Base-by-base conservation (phyloP, 1,140 invertebrate genomes). In the Drosophila saltans region DNA sequence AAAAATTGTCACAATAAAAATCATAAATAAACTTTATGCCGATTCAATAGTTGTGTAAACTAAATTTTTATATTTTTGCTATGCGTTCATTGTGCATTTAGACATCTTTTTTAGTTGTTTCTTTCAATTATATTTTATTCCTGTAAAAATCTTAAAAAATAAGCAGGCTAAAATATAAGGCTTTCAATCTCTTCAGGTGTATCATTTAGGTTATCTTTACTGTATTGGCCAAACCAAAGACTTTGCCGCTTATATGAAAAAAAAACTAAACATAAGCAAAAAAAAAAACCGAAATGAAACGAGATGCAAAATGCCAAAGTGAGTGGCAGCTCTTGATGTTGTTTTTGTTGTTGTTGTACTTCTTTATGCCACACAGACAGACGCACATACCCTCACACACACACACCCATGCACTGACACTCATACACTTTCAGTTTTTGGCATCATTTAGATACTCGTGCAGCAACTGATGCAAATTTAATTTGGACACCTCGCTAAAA, bases 381-480 rank as follows among this genome's bases (percentile, higher is more conserved):
- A 56, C 61, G 36, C 41, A 64, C 56, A 48, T 10, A 62, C 21
- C 63, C 48, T 57, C 41, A 39, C 40, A 11, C 69, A 45, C 48
- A 43, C 36, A 64, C 63, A 39, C 30, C 58, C 21, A 66, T 43
- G 45, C 21, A 39, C 43, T 10, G 62, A 45, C 56, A 39, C 72
- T 66, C 55, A 68, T 71, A 69, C 57, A 71, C 62, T 65, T 70
- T 73, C 67, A 80, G 78, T 83, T 88, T 88, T 83, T 75, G 84
- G 83, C 83, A 80, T 78, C 84, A 89, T 89, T 88, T 88, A 83
- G 74, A 89, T 89, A 78, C 84, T 88, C 84, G 84, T 78, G 65
- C 60, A 89, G 83, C 80, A 88, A 88, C 80, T 89, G 83, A 89
- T 88, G 83, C 83, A 88, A 89, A 88, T 88, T 88, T 89, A 83